Base-by-base conservation (phyloP, 2,113 vertebrate species). In the Caretta caretta region DNA sequence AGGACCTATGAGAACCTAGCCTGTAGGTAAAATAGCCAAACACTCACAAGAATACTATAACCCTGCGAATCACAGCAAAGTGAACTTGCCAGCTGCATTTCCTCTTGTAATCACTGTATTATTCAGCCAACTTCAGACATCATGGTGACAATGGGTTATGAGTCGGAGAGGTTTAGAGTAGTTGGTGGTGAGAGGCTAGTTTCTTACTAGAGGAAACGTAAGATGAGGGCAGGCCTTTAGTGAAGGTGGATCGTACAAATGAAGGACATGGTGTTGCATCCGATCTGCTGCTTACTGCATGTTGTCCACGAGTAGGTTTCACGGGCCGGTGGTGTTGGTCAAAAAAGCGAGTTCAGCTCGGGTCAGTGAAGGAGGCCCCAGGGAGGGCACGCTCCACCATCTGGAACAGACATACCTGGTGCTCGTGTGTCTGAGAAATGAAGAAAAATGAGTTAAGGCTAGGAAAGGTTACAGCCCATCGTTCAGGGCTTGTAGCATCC, bases 21-120 rank as follows among this genome's bases (percentile, higher is more conserved):
- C 91, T 90, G 92, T 93, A 95, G 95, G 94, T 87, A 46, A 96
- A 93, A 93, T 46, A 96, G 31, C 31, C 59, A 65, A 16, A 35
- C 31, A 8, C 31, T 35, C 29, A 16, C 14, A 65, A 90, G 91
- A 42, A 13, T 88, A 42, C 57, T 24, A 2, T 42, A 93, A 88
- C 69, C 59, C 42, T 4, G 8, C 16, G 91, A 24, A 83, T 5
- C 76, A 86, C 87, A 93, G 96, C 96, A 93, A 88, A 88, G 90
- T 0, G 83, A 83, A 1, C n/a, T 81, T 90, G 88, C 85, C 93
- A 92, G 96, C 96, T 94, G 93, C 95, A 65, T 90, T 69, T 96
- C 85, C 3, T 86, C 83, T 79, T 88, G 5, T 79, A 85, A 87
- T 86, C 92, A 81, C 89, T 62, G 89, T 59, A 56, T 8, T 13